Conservation (phyloP, 2,888 invertebrate species). For the Alloscopus bannaensis region DNA sequence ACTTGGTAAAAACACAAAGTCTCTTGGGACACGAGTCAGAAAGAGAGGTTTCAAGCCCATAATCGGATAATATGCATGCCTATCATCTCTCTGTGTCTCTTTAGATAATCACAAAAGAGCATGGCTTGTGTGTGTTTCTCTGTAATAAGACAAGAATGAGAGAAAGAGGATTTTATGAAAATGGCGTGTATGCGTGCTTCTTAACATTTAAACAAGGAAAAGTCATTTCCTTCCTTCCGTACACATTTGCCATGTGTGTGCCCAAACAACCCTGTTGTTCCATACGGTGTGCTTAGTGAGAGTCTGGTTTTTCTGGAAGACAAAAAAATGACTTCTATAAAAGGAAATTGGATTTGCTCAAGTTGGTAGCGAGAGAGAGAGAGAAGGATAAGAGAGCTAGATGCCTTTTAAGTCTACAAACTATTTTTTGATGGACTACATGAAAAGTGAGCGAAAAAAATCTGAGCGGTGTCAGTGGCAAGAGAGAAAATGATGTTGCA, state of each 20-base stretch:
- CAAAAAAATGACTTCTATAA: conserved; percentile 47
- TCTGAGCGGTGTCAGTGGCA: conserved; percentile 5
- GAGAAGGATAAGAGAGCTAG: too few species aligned
- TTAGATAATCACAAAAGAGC: too few species aligned
- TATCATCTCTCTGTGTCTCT: conserved; percentile 23
- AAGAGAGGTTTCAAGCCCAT: conserved; percentile 37
- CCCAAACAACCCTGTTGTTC: too few species aligned
- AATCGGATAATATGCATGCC: conserved; percentile 48
- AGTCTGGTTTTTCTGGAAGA: too few species aligned
- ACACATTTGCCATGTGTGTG: too few species aligned
- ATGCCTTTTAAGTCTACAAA: conserved; percentile 59
- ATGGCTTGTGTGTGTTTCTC: not conserved
- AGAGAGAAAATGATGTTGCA: too few species aligned
- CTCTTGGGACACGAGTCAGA: conserved; percentile 8
- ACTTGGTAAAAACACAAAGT: conserved; percentile 51
- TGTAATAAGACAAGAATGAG: not conserved
- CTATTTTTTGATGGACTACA: conserved; percentile 49
- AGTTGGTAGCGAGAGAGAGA: too few species aligned
- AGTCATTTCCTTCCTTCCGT: conserved; percentile 30
- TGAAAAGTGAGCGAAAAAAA: conserved; percentile 9
- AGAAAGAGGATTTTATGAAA: not conserved
- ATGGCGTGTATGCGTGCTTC: not conserved
- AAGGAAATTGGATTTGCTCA: conserved; percentile 59
- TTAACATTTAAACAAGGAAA: not conserved
- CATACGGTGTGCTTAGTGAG: too few species aligned